Conservation (phyloP, 2,888 invertebrate genomes). For the Phlogophora meticulosa region DNA sequence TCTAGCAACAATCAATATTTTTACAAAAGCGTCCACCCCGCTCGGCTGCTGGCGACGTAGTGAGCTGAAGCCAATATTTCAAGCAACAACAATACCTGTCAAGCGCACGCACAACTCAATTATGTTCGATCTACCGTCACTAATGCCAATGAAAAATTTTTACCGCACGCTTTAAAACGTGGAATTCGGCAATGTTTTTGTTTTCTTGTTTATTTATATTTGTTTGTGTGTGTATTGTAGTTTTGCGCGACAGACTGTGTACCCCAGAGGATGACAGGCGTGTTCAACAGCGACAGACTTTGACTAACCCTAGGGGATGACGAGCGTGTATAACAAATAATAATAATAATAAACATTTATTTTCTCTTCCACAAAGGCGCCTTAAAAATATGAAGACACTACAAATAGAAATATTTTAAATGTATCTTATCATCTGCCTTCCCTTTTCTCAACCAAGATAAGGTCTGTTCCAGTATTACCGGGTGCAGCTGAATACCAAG, state of each 20-base stretch:
- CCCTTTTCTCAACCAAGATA: too few species aligned
- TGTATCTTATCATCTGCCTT: too few species aligned
- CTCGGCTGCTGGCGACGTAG: constrained; percentile 42
- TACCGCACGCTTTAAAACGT: constrained; percentile 59
- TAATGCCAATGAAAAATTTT: constrained; percentile 73
- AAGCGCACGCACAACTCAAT: constrained; percentile 75
- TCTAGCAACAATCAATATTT: constrained; percentile 6
- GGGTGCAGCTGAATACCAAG: too few species aligned
- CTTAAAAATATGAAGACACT: too few species aligned
- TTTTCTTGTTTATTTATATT: constrained; percentile 54
- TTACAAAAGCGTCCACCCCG: constrained; percentile 34
- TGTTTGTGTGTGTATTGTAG: constrained; percentile 13
- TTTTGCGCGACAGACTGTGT: constrained; percentile 3
- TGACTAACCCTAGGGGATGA: too few species aligned
- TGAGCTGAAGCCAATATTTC: constrained; percentile 63
- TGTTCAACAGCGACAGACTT: constrained; percentile 14
- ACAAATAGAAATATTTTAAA: too few species aligned
- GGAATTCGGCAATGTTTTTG: constrained; percentile 61
- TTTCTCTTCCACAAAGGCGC: too few species aligned
- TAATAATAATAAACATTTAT: too few species aligned
- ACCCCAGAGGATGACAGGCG: constrained; percentile 8
- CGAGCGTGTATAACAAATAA: too few species aligned
- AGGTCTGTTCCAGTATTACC: too few species aligned
- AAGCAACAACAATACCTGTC: constrained; percentile 73
- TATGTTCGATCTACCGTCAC: constrained; percentile 75